Evolutionary conservation across 2,888 invertebrate genomes (phyloP).

Genomic region (Metallyticus violacea): DNA sequence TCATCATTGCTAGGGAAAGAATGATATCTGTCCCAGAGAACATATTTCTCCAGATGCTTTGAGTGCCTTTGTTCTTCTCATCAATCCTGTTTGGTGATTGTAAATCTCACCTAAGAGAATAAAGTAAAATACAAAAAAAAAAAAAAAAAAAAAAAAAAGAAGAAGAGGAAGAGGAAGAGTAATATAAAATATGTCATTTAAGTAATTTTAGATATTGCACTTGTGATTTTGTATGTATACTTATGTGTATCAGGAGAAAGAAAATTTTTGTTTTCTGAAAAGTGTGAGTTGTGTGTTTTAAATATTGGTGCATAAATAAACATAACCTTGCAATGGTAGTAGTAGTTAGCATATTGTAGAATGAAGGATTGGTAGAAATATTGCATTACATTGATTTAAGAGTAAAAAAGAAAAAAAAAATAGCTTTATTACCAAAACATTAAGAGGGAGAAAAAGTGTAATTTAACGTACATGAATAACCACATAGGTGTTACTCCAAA

Average conservation of each 20-base stretch:
- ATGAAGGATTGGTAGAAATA: not conserved
- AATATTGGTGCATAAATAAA: not conserved
- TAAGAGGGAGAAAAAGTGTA: not conserved
- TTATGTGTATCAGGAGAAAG: not conserved
- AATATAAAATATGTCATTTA: not conserved
- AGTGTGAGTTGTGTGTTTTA: not conserved
- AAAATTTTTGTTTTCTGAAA: not conserved
- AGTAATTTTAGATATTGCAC: not conserved
- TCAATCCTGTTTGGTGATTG: not conserved
- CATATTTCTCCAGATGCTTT: slow-evolving; percentile 1
- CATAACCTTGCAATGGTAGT: not conserved
- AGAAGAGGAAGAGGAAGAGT: no score
- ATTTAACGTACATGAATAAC: not conserved
- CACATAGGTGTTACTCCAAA: not conserved
- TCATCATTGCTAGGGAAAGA: not conserved
- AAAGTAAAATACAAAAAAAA: not conserved
- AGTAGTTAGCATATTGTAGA: not conserved
- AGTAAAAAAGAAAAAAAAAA: not conserved
- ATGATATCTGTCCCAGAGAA: not conserved
- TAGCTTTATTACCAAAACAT: not conserved
- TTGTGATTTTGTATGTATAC: not conserved
- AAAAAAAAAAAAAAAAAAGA: not conserved
- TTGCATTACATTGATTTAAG: not conserved
- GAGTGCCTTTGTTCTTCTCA: slow-evolving; percentile 30
- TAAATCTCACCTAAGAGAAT: not conserved